Conservation (phyloP, 2,113 vertebrate species). For the Nibea coibor region DNA sequence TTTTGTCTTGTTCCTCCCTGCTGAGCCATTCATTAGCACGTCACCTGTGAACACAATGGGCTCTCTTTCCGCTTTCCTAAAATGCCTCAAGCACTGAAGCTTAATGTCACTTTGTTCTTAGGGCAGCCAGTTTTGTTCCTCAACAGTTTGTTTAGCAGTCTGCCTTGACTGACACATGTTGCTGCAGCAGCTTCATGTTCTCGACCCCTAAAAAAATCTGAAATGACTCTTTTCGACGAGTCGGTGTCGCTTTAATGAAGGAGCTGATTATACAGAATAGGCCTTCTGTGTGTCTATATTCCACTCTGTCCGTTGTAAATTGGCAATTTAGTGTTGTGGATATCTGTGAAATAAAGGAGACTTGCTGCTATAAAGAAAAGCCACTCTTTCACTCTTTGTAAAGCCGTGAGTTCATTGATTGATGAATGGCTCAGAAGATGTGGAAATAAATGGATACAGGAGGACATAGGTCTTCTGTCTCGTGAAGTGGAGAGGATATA, state of each 20-base stretch:
- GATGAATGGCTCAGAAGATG: conserved; percentile 79
- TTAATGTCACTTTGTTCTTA: conserved; percentile 12
- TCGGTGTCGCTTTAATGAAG: conserved; percentile 59
- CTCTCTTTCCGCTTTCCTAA: conserved; percentile 14
- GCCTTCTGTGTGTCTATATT: conserved; percentile 56
- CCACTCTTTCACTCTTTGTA: conserved; percentile 46
- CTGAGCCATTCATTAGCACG: conserved; percentile 22
- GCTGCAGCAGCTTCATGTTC: conserved; percentile 23
- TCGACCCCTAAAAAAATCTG: conserved; percentile 36
- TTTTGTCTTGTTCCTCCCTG: conserved; percentile 31
- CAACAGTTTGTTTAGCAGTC: conserved; percentile 20
- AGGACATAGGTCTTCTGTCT: conserved; percentile 66
- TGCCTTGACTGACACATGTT: conserved; percentile 46
- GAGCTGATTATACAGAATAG: conserved; percentile 72
- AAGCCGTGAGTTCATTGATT: conserved; percentile 76
- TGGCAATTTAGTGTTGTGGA: conserved; percentile 76
- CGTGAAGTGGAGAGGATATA: conserved; percentile 38
- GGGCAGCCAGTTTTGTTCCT: conserved; percentile 19
- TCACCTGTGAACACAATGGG: conserved; percentile 30
- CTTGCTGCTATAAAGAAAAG: conserved; percentile 52
- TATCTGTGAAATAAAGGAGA: conserved; percentile 74
- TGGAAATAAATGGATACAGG: conserved; percentile 74
- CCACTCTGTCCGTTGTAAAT: conserved; percentile 61
- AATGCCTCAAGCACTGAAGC: conserved; percentile 4
- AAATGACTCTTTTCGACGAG: conserved; percentile 52